A percentile compares a stretch with the other conserved stretches of the same genome.
These are phyloP conservation scores for Zoanthus gigantus DNA, from an alignment of 92 coral and sea anemone species.

Conservation along the genomic window DNA sequence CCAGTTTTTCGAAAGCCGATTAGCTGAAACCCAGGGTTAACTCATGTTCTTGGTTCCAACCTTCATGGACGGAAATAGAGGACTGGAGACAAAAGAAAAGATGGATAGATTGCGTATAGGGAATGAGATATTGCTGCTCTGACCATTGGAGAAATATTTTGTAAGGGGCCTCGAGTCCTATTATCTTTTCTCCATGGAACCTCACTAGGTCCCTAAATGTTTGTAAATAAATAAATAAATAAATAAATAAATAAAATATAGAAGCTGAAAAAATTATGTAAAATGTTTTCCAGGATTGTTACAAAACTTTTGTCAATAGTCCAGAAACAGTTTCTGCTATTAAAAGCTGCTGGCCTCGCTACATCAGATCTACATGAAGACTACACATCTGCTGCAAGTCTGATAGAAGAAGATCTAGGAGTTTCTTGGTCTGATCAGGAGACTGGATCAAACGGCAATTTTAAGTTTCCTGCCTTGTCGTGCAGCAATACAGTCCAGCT, in stretches of 20 bases:
- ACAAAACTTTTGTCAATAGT: constrained; percentile 65
- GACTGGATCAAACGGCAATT: constrained; percentile 34
- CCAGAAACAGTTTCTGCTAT: constrained; percentile 76
- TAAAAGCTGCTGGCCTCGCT: constrained; percentile 90
- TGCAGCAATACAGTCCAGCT: constrained; percentile 43
- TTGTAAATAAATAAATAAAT: too few relatives aligned
- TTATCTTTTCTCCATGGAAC: too few relatives aligned
- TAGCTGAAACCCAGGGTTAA: too few relatives aligned
- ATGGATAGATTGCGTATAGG: too few relatives aligned
- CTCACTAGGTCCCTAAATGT: too few relatives aligned
- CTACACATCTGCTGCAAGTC: constrained; percentile 65
- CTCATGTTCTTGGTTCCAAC: too few relatives aligned
- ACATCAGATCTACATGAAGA: constrained; percentile 78
- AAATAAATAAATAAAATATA: not conserved
- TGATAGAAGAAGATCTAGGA: constrained; percentile 77
- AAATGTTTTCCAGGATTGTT: constrained; percentile 65
- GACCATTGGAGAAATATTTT: too few relatives aligned
- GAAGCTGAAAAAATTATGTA: not conserved
- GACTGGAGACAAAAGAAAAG: too few relatives aligned
- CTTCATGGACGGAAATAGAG: too few relatives aligned
- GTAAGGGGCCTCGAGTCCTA: too few relatives aligned
- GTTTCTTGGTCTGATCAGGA: constrained; percentile 98
- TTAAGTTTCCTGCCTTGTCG: constrained; percentile 37
- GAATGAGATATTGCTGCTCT: too few relatives aligned
- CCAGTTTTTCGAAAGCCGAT: too few relatives aligned